Evolutionary conservation across 2,888 invertebrate species (phyloP).

Genomic region (Hirtodrosophila cameraria): DNA sequence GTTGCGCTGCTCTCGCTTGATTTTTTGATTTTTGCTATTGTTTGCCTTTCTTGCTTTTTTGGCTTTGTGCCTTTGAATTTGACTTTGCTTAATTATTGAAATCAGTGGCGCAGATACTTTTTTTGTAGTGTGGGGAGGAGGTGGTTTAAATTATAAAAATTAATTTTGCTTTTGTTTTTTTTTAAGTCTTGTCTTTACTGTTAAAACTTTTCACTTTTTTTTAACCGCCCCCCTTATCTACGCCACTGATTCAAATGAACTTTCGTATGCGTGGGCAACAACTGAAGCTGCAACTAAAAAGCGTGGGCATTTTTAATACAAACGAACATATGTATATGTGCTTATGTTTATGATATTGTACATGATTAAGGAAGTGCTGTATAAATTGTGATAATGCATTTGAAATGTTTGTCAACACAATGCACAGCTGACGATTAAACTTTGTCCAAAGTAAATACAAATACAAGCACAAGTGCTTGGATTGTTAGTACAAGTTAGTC

Average conservation of each 20-base stretch:
- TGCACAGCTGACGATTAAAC: slow-evolving; percentile 21
- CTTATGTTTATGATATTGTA: no score
- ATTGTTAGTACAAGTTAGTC: background rate
- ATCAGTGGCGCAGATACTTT: no score
- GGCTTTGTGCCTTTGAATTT: slow-evolving; percentile 38
- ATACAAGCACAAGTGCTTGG: background rate
- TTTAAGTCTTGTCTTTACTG: no score
- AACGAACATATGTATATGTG: no score
- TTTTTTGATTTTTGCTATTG: slow-evolving; percentile 49
- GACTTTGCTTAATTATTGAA: slow-evolving; percentile 53
- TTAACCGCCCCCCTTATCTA: no score
- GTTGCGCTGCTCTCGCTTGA: slow-evolving; percentile 14
- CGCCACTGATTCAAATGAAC: no score
- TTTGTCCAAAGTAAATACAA: background rate
- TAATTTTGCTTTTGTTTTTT: no score
- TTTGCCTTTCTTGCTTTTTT: slow-evolving; percentile 32
- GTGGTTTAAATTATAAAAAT: no score
- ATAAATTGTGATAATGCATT: slow-evolving; percentile 13
- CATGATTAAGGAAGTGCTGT: slow-evolving; percentile 42
- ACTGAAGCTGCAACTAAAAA: slow-evolving; percentile 19
- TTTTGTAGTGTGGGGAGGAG: no score
- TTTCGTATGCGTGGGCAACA: slow-evolving; percentile 39
- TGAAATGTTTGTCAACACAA: slow-evolving; percentile 6
- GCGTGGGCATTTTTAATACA: slow-evolving; percentile 34
- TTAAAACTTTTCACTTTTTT: no score